Conservation (phyloP, 2,113 vertebrate genomes). For the Butastur rufipennis region DNA sequence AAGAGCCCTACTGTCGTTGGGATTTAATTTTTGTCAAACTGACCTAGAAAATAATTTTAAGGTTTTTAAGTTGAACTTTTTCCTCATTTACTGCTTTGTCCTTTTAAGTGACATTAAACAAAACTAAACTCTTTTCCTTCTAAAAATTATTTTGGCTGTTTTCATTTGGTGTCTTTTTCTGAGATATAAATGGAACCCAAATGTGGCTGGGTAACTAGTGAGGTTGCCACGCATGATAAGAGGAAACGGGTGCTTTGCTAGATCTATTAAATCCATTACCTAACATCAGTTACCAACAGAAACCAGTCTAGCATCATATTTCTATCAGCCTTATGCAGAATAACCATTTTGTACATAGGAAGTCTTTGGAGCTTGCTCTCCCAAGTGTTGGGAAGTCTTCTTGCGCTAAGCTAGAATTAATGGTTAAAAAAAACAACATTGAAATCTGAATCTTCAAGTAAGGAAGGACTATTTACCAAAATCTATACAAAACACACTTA, state of each 20-base stretch:
- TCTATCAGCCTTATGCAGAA: background rate
- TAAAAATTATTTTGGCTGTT: background rate
- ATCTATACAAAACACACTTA: background rate
- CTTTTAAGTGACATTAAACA: background rate
- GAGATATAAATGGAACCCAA: background rate
- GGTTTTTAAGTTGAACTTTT: background rate
- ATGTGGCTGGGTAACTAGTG: background rate
- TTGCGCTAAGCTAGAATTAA: background rate
- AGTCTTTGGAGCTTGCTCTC: background rate
- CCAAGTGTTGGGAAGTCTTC: background rate
- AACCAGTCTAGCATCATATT: background rate
- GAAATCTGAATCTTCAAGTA: background rate
- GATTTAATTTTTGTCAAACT: background rate
- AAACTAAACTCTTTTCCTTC: background rate
- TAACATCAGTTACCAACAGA: background rate
- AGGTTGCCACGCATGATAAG: accelerated
- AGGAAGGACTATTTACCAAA: background rate
- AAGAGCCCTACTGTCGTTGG: background rate
- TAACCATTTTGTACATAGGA: background rate
- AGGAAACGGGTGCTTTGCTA: background rate
- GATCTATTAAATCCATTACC: background rate
- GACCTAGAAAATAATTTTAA: background rate
- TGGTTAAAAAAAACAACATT: background rate
- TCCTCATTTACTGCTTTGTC: background rate
- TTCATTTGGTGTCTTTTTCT: background rate